Evolutionary conservation across 2,113 vertebrate species (phyloP).

Genomic region (Scophthalmus maximus): DNA sequence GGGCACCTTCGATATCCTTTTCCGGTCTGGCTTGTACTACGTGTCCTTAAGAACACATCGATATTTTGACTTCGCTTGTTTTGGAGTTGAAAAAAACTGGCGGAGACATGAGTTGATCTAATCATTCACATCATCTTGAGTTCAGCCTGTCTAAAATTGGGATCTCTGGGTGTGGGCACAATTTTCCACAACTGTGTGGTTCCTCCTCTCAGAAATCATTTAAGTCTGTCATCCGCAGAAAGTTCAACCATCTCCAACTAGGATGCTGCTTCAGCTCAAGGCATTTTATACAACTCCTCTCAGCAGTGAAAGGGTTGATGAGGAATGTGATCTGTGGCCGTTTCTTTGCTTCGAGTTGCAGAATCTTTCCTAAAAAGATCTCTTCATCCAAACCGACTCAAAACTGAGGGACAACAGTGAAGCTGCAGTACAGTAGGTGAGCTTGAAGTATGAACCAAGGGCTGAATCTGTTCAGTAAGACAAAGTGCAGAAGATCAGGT

Average conservation of each 20-base stretch:
- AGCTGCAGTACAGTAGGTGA: too few relatives aligned
- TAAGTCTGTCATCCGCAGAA: conserved; percentile 17
- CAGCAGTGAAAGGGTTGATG: not conserved
- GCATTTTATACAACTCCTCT: not conserved
- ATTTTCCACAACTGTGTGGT: conserved; percentile 24
- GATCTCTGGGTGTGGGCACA: conserved; percentile 28
- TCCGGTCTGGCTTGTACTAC: too few relatives aligned
- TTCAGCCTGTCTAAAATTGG: conserved; percentile 24
- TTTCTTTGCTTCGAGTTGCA: not conserved
- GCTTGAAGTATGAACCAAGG: too few relatives aligned
- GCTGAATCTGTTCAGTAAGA: too few relatives aligned
- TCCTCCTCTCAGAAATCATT: conserved; percentile 20
- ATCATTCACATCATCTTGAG: conserved; percentile 39
- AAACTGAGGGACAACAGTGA: too few relatives aligned
- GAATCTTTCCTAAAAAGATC: not conserved
- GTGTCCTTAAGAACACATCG: conserved; percentile 48
- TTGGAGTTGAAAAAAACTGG: conserved; percentile 40
- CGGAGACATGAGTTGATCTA: conserved; percentile 29
- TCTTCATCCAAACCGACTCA: too few relatives aligned
- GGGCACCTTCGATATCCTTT: too few relatives aligned
- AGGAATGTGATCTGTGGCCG: not conserved
- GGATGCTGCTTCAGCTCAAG: not conserved
- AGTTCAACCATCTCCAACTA: conserved; percentile 22
- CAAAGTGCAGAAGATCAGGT: too few relatives aligned
- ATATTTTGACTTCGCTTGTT: conserved; percentile 50